These are phyloP conservation scores for Ricordea florida DNA, from an alignment of 92 coral and sea anemone species.

Conservation along the genomic window DNA sequence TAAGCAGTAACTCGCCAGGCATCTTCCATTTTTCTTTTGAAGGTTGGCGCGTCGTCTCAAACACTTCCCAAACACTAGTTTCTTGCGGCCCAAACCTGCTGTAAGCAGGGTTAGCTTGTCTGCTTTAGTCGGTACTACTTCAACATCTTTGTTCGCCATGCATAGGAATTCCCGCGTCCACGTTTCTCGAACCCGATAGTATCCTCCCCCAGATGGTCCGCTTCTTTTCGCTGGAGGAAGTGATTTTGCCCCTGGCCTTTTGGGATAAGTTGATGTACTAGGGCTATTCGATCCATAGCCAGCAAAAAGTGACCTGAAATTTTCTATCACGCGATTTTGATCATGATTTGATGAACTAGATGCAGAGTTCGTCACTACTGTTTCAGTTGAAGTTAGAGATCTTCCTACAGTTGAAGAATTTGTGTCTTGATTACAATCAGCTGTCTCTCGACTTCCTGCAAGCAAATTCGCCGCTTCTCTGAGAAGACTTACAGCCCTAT, in stretches of 20 bases:
- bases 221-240: constrained; percentile 25
- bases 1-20: constrained; percentile 12
- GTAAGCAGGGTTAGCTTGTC: constrained; percentile 43
- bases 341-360: constrained; percentile 9
- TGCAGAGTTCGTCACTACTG: constrained; percentile 2
- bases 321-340: constrained; percentile 9
- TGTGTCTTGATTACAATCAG: constrained; percentile 1
- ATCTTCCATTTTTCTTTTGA: constrained; percentile 28
- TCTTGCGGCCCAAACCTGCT: constrained; percentile 46
- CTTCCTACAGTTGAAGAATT: constrained; percentile 17
- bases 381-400: neutral
- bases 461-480: constrained; percentile 18
- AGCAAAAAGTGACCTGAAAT: constrained; percentile 20
- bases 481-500: constrained; percentile 17
- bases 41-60: constrained; percentile 19
- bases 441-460: constrained; percentile 12
- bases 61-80: constrained; percentile 37
- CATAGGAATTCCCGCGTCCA: constrained; percentile 64
- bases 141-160: constrained; percentile 12
- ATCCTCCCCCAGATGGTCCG: constrained; percentile 8
- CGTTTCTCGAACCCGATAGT: constrained; percentile 38
- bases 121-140: constrained; percentile 29
- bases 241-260: neutral
- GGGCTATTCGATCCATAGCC: constrained; percentile 12
- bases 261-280: neutral